Percentiles rank a stretch among this genome's conserved stretches.
Evolutionary conservation across 2,888 invertebrate genomes (phyloP).

Genomic region (Nycteola revayana): DNA sequence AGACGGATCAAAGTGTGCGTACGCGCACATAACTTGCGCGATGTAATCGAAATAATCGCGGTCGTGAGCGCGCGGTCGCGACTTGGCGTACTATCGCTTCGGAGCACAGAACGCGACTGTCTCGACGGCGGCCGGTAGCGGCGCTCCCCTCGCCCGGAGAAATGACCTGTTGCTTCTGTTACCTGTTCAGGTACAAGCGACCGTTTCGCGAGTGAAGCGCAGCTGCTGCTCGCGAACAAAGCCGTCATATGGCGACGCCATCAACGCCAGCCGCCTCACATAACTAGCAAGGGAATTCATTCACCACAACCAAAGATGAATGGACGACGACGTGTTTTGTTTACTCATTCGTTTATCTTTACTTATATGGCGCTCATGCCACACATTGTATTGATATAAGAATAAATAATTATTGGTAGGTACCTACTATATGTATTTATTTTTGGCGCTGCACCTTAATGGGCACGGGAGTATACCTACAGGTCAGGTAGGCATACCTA

Average conservation of each 20-base stretch:
- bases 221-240: conserved; percentile 70
- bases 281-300: conserved; percentile 49
- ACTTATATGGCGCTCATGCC: conserved; percentile 11
- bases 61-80: conserved; percentile 36
- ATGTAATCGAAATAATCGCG: conserved; percentile 36
- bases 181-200: conserved; percentile 75
- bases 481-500: no score
- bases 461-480: no score
- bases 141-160: conserved; percentile 64
- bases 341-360: conserved; percentile 40
- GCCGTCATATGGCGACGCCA: conserved; percentile 57
- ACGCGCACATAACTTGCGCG: conserved; percentile 72
- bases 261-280: conserved; percentile 39
- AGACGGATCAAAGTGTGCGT: conserved; percentile 58
- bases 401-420: no score
- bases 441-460: no score
- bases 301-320: conserved; percentile 60
- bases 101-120: conserved; percentile 57
- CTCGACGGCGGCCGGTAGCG: conserved; percentile 36
- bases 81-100: conserved; percentile 40
- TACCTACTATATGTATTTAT: no score
- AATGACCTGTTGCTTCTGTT: conserved; percentile 80
- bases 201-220: conserved; percentile 59
- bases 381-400: neutral
- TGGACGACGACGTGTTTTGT: conserved; percentile 63